These are phyloP conservation scores for Napeogenes inachia DNA, from an alignment of 2,888 invertebrate species.

Conservation along the genomic window DNA sequence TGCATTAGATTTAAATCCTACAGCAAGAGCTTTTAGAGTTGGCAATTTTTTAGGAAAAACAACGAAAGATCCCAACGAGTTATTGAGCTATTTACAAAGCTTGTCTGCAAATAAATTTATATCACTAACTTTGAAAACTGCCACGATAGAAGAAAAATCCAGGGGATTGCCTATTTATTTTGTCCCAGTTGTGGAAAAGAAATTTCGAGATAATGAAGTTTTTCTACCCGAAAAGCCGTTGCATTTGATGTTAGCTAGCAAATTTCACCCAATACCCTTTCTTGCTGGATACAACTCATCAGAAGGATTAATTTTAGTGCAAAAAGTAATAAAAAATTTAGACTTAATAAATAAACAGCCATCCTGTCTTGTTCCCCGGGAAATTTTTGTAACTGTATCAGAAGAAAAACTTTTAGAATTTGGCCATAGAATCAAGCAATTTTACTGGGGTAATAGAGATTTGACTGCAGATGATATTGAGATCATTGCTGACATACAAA, in stretches of 20 bases:
- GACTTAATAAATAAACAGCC: conserved; percentile 37
- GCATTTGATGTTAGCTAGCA: conserved; percentile 35
- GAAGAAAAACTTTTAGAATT: conserved; percentile 30
- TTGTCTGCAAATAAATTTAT: conserved; percentile 36
- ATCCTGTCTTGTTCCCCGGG: conserved; percentile 37
- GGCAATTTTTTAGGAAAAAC: conserved; percentile 38
- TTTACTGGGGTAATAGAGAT: conserved; percentile 32
- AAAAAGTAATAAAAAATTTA: conserved; percentile 32
- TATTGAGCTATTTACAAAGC: conserved; percentile 36
- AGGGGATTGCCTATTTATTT: conserved; percentile 42
- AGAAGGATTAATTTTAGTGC: conserved; percentile 39
- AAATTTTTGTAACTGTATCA: conserved; percentile 34
- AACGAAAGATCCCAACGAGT: conserved; percentile 31
- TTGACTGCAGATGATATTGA: conserved; percentile 29
- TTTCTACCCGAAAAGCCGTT: conserved; percentile 40
- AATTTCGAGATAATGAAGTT: conserved; percentile 35
- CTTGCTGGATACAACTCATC: conserved; percentile 42
- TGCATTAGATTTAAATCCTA: conserved; percentile 31
- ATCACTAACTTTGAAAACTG: conserved; percentile 35
- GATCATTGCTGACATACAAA: conserved; percentile 24
- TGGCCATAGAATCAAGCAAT: conserved; percentile 35
- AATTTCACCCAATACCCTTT: conserved; percentile 38
- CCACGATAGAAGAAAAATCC: conserved; percentile 37
- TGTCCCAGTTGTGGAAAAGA: conserved; percentile 45
- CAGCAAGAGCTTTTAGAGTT: conserved; percentile 36